Evolutionary conservation across 2,888 invertebrate genomes (phyloP).

Genomic region (Meganola albula): DNA sequence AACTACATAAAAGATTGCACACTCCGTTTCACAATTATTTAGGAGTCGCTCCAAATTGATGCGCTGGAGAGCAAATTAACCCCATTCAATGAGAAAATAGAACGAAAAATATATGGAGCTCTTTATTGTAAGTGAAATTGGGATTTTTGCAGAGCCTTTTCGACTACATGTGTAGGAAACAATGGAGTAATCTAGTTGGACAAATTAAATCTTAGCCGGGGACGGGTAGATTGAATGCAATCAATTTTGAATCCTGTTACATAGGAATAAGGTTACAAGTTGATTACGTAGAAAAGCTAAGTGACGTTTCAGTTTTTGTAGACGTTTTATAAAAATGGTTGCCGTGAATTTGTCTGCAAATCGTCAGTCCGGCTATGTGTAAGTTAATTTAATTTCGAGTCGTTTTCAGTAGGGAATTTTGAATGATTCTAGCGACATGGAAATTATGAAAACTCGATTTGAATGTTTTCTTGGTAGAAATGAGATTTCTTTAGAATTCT

Average conservation of each 20-base stretch:
- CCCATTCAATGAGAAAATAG: slow-evolving; percentile 42
- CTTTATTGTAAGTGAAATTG: slow-evolving; percentile 39
- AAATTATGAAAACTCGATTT: no score
- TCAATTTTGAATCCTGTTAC: slow-evolving; percentile 4
- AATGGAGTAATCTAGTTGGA: slow-evolving; percentile 46
- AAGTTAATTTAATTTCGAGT: not conserved
- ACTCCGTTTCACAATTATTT: slow-evolving; percentile 21
- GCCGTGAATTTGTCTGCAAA: slow-evolving; percentile 15
- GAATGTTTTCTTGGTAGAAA: no score
- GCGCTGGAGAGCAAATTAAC: slow-evolving; percentile 40
- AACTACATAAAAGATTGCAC: slow-evolving; percentile 12
- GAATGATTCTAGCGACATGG: no score
- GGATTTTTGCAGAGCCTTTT: slow-evolving; percentile 37
- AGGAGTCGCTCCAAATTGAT: slow-evolving; percentile 24
- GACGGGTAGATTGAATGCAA: slow-evolving; percentile 12
- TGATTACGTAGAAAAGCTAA: no score
- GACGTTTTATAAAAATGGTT: slow-evolving; percentile 24
- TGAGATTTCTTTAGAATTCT: no score
- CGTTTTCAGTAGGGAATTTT: not conserved
- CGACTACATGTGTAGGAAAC: slow-evolving; percentile 44
- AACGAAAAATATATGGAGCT: slow-evolving; percentile 37
- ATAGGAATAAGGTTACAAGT: not conserved
- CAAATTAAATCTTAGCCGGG: slow-evolving; percentile 44
- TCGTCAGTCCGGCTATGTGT: not conserved
- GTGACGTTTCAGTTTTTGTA: slow-evolving; percentile 12